These are phyloP conservation scores for Campodea augens DNA, from an alignment of 1,140 invertebrate species.

Conservation along the genomic window DNA sequence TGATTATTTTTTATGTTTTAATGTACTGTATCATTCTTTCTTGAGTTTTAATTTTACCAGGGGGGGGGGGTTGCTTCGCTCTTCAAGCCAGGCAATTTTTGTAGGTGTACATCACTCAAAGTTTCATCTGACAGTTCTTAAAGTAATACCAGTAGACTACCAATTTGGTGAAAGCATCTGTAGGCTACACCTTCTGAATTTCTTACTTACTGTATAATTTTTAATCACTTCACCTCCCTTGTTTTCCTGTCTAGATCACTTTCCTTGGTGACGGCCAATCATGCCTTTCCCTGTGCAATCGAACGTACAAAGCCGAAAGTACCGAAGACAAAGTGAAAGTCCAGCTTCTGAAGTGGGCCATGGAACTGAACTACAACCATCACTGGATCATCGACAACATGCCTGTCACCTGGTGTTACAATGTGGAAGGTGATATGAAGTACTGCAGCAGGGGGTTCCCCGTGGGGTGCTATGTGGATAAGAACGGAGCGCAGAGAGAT, in stretches of 20 bases:
- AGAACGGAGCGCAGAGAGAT: conserved; percentile 34
- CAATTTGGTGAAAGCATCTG: no score
- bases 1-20: no score
- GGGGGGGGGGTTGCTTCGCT: no score
- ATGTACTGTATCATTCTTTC: no score
- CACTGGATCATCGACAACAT: conserved; percentile 96
- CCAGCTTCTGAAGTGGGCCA: conserved; percentile 69
- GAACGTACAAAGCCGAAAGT: conserved; percentile 44
- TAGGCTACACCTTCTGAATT: no score
- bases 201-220: no score
- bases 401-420: conserved; percentile 91
- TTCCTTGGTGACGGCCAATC: no score
- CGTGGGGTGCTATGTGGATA: conserved; percentile 79
- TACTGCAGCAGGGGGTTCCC: conserved; percentile 91
- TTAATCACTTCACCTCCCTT: background rate
- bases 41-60: no score
- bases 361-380: conserved; percentile 94
- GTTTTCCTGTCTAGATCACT: conserved; percentile 30
- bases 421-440: conserved; percentile 47
- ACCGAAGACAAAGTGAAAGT: conserved; percentile 45
- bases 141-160: no score
- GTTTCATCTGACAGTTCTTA: no score
- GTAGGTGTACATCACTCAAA: no score
- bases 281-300: conserved; percentile 52
- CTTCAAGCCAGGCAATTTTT: no score